A percentile compares a stretch with the other conserved stretches of the same genome.
phyloP scores from a whole-genome alignment of 2,113 vertebrate genomes.

The Phalacrocorax pelagicus region DNA sequence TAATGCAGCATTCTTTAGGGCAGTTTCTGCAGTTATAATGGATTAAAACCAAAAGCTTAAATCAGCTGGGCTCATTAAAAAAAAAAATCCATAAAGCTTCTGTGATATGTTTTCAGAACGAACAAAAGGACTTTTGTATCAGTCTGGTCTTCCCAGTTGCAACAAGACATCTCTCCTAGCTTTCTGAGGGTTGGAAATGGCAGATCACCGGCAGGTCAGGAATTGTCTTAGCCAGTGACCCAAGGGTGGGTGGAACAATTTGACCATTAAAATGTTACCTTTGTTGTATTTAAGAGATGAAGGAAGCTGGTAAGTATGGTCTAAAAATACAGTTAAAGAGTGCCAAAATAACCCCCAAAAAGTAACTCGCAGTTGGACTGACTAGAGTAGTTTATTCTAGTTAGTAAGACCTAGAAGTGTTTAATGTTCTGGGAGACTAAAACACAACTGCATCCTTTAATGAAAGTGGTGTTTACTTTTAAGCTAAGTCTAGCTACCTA shows the following conservation, averaged over 20 bases:
- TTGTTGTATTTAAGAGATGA: not conserved
- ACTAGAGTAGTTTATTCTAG: not conserved
- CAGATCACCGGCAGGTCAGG: not conserved
- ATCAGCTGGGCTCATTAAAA: slow-evolving; percentile 23
- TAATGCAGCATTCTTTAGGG: slow-evolving; percentile 69
- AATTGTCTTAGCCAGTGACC: not conserved
- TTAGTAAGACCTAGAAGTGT: not conserved
- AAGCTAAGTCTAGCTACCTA: not conserved
- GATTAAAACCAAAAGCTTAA: slow-evolving; percentile 31
- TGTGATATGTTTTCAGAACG: slow-evolving; percentile 19
- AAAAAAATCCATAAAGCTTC: not conserved
- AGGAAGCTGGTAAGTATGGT: not conserved
- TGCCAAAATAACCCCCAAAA: not conserved
- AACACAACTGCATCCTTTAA: not conserved
- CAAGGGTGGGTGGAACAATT: not conserved
- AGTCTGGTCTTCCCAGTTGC: slow-evolving; percentile 35
- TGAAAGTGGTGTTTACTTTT: not conserved
- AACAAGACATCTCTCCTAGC: not conserved
- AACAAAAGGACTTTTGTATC: not conserved
- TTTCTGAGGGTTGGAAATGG: not conserved
- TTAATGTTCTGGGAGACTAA: slow-evolving; percentile 14
- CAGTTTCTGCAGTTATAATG: slow-evolving; percentile 46
- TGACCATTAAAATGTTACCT: not conserved
- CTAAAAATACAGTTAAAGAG: not conserved
- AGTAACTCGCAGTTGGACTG: not conserved